phyloP scores from a whole-genome alignment of 2,113 vertebrate species.

The Enhydra lutris region DNA sequence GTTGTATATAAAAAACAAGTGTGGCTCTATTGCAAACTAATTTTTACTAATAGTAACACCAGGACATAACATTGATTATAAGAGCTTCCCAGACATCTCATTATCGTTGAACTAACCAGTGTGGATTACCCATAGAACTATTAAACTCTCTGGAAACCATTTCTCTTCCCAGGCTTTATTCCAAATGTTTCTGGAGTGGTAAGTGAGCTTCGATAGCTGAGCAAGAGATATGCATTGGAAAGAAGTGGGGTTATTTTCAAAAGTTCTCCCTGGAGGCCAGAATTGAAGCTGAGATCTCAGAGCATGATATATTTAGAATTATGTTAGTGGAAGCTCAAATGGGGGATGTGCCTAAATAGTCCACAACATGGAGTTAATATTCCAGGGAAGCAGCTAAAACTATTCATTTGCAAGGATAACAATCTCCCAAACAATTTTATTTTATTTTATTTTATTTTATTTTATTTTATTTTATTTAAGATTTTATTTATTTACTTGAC shows the following conservation, averaged over 20 bases:
- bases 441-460: too few species aligned
- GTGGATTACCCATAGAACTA: neutral
- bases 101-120: neutral
- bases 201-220: neutral
- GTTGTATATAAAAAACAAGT: neutral
- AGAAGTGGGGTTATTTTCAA: neutral
- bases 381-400: neutral
- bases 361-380: neutral
- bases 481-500: too few species aligned
- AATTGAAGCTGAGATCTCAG: neutral
- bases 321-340: conserved; percentile 7
- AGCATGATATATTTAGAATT: neutral
- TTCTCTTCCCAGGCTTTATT: neutral
- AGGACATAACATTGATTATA: neutral
- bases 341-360: neutral
- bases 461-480: too few species aligned
- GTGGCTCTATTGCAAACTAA: neutral
- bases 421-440: neutral
- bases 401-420: neutral
- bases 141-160: neutral
- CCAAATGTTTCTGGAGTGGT: neutral
- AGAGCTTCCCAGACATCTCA: neutral
- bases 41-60: neutral
- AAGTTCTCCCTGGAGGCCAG: neutral
- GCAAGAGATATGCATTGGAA: neutral